phyloP scores from a whole-genome alignment of 2,888 invertebrate genomes.

The Barypeithes pellucidus region DNA sequence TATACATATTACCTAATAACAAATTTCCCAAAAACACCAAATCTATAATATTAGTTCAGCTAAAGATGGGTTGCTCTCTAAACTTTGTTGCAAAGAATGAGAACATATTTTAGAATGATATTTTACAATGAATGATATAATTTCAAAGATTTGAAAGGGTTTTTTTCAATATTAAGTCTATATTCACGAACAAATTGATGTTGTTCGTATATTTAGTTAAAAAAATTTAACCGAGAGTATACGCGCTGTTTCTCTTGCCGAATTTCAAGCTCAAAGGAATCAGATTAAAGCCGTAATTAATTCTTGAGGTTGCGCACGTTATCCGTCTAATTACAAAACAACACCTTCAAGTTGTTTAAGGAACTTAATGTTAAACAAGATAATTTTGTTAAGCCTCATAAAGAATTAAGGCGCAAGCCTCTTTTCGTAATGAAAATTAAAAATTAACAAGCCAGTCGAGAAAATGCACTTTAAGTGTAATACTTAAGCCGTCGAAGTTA shows the following conservation, averaged over 20 bases:
- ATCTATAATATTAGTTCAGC: too few species aligned
- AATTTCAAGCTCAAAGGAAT: neutral
- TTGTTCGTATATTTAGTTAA: too few species aligned
- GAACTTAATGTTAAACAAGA: neutral
- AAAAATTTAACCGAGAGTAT: neutral
- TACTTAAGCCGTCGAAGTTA: too few species aligned
- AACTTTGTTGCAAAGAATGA: too few species aligned
- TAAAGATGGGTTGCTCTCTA: too few species aligned
- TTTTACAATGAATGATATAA: too few species aligned
- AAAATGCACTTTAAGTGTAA: neutral
- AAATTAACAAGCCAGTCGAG: neutral
- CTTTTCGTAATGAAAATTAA: neutral
- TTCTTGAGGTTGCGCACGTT: constrained; percentile 3
- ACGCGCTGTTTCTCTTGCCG: neutral
- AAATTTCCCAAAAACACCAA: too few species aligned
- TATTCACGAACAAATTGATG: too few species aligned
- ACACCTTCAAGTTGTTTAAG: neutral
- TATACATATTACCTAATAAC: too few species aligned
- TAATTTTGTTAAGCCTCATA: constrained; percentile 3
- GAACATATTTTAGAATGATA: too few species aligned
- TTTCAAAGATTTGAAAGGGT: too few species aligned
- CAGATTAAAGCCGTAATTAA: constrained; percentile 3
- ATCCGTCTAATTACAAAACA: constrained; percentile 4
- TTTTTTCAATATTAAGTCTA: too few species aligned
- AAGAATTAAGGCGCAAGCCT: neutral